Base-by-base conservation (phyloP, 1,140 invertebrate genomes). In the Hetaerina americana region DNA sequence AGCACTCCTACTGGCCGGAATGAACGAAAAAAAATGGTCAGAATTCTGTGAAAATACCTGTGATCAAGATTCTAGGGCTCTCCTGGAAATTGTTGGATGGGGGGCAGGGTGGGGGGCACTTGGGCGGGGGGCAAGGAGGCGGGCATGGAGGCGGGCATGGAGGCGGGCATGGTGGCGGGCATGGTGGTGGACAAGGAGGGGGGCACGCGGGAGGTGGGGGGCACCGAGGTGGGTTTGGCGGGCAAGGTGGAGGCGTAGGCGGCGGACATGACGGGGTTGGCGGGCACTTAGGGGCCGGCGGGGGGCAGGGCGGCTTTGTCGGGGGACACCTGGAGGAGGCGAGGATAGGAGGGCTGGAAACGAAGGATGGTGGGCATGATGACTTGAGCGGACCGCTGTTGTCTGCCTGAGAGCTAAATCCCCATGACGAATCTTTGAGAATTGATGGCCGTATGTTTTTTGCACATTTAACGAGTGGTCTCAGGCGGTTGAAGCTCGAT, bases 31-130 rank as follows among this genome's bases (percentile, higher is more conserved):
- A n/a, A n/a, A n/a, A n/a, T n/a, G n/a, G n/a, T n/a, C n/a, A n/a
- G n/a, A n/a, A 1, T 57, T 10, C 27, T 71, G 27, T 74, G 15
- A n/a, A 12, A 57, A 18, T 57, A 57, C 75, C 75, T 70, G 75
- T 76, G 29, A 76, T 76, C 1, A 76, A 68, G 25, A 76, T 76
- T 40, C 75, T 71, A 18, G 75, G 75, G 12, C 15, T 22, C 27
- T 73, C 74, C 15, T 75, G 66, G 12, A 70, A 67, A 10, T 10
- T 26, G 26, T 12, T 68, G 12, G 12, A 10, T 26, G 26, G 12
- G 10, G 3, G 6, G 10, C 69, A 28, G n/a, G 26, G 69, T 3
- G 5, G 12, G 12, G 69, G 67, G 22, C 22, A 12, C 3, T 3
- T n/a, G 15, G 40, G 40, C 22, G 40, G 31, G 15, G 31, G 40